Conservation (phyloP, 2,888 invertebrate genomes). For the Capitulum mitella region DNA sequence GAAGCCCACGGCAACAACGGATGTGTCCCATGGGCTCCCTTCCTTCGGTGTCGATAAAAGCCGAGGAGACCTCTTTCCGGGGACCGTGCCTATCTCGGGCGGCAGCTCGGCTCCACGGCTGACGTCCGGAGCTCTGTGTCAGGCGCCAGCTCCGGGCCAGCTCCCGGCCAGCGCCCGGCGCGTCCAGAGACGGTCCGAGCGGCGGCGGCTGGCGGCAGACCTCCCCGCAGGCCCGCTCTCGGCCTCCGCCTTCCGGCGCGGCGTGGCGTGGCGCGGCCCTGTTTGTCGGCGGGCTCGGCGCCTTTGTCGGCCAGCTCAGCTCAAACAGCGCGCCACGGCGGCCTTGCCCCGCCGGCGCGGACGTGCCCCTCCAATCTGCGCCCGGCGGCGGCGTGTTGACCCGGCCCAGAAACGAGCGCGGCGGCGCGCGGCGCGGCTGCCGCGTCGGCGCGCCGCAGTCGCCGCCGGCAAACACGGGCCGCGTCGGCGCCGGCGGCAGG, state of each 20-base stretch:
- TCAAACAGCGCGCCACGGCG: neutral
- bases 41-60: too few species aligned
- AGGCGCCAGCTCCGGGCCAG: neutral
- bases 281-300: neutral
- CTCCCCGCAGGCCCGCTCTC: too few species aligned
- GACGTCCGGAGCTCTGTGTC: too few species aligned
- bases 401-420: constrained; percentile 2
- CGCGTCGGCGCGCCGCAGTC: neutral
- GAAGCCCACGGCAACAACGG: too few species aligned
- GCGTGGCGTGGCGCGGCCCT: neutral
- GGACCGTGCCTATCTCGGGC: too few species aligned
- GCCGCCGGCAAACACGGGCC: neutral
- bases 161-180: neutral
- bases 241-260: neutral
- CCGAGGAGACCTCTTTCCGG: too few species aligned
- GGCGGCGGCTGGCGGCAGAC: too few species aligned
- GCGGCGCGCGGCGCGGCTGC: neutral
- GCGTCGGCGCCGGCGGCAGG: neutral
- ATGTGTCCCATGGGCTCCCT: too few species aligned
- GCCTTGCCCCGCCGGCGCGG: neutral
- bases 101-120: too few species aligned
- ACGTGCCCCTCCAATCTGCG: neutral
- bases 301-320: too few species aligned
- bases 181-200: neutral
- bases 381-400: neutral